phyloP scores from a whole-genome alignment of 2,888 invertebrate species.

The Ganaspis brasiliensis region DNA sequence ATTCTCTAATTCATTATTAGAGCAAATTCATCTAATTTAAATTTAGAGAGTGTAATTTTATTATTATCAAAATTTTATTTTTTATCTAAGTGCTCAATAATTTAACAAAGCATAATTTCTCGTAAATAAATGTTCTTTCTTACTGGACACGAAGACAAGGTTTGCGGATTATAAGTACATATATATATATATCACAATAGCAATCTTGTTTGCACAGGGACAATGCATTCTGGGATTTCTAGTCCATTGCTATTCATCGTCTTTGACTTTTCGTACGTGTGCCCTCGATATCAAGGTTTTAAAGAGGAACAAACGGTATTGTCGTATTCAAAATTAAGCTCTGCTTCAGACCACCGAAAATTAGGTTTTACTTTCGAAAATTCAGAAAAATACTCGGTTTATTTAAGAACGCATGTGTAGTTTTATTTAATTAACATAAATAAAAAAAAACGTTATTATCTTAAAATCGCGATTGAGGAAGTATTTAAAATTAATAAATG shows the following conservation, averaged over 20 bases:
- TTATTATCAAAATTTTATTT: too few relatives aligned
- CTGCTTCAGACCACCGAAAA: neutral
- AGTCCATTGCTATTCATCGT: slow-evolving; percentile 64
- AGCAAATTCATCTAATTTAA: too few relatives aligned
- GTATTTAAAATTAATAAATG: too few relatives aligned
- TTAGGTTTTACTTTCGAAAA: neutral
- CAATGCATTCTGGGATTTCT: slow-evolving; percentile 32
- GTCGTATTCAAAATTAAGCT: neutral
- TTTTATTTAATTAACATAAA: too few relatives aligned
- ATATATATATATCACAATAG: slow-evolving; percentile 1
- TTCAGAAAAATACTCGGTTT: too few relatives aligned
- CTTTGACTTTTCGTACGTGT: slow-evolving; percentile 66
- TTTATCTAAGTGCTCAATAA: too few relatives aligned
- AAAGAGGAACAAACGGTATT: slow-evolving; percentile 68
- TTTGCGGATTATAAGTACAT: neutral
- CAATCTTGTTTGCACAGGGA: slow-evolving; percentile 11
- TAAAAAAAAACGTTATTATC: too few relatives aligned
- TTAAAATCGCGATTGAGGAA: too few relatives aligned
- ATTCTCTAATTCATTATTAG: too few relatives aligned
- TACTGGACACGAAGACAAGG: neutral
- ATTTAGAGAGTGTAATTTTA: too few relatives aligned
- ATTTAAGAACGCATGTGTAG: too few relatives aligned
- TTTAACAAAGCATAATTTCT: neutral
- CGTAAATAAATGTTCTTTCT: neutral
- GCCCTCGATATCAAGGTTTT: slow-evolving; percentile 62